These are phyloP conservation scores for Sphinx pinastri DNA, from an alignment of 2,888 invertebrate species.

Conservation along the genomic window DNA sequence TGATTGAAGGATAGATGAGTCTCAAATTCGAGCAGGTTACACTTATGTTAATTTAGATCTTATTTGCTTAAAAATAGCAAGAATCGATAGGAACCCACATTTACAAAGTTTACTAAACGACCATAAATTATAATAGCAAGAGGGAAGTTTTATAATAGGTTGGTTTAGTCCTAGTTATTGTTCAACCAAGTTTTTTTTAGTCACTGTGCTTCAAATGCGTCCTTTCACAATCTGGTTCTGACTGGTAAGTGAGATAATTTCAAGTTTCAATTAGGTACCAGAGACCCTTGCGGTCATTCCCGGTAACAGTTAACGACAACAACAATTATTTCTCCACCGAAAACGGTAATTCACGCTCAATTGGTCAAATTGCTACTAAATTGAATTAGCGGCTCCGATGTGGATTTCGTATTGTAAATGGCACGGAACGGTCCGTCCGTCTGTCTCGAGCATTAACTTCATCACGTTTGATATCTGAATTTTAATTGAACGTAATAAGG, in stretches of 20 bases:
- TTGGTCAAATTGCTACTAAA: constrained; percentile 35
- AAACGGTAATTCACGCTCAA: constrained; percentile 29
- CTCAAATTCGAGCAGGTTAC: too few species aligned
- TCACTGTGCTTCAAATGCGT: too few species aligned
- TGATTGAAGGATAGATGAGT: neutral
- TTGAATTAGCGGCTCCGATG: constrained; percentile 37
- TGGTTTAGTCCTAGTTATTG: too few species aligned
- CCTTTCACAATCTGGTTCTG: too few species aligned
- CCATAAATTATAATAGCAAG: too few species aligned
- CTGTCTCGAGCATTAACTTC: constrained; percentile 8
- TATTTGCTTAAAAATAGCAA: too few species aligned
- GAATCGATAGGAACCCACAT: too few species aligned
- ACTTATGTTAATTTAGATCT: too few species aligned
- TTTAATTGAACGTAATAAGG: constrained; percentile 9
- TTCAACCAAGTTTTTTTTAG: too few species aligned
- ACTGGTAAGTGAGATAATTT: neutral
- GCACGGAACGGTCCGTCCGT: constrained; percentile 8
- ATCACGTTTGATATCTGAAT: constrained; percentile 6
- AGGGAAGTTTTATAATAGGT: too few species aligned
- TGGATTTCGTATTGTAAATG: constrained; percentile 30
- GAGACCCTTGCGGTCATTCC: neutral
- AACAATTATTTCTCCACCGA: constrained; percentile 12
- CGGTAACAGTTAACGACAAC: neutral
- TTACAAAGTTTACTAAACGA: too few species aligned
- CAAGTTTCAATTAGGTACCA: neutral